phyloP scores from a whole-genome alignment of 92 coral and sea anemone genomes.

The Phenganax stokvisi region DNA sequence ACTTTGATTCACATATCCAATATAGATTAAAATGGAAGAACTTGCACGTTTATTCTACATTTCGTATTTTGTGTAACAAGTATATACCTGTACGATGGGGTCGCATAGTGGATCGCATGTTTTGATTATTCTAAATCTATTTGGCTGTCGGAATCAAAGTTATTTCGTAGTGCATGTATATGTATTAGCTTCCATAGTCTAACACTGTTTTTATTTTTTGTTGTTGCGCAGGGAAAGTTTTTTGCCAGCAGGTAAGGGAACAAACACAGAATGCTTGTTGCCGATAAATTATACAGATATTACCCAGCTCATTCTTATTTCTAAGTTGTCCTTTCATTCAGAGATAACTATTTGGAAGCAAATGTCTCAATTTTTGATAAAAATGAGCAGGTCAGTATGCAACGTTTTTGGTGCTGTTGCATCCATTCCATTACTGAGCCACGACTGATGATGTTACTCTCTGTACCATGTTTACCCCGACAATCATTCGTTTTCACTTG shows the following conservation, averaged over 20 bases:
- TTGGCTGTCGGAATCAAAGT: neutral
- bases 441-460: neutral
- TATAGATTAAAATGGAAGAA: no score
- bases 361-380: constrained; percentile 62
- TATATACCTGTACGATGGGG: no score
- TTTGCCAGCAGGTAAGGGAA: constrained; percentile 82
- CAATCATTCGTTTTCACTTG: no score
- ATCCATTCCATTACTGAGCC: neutral
- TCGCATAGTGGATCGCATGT: no score
- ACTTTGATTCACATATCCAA: no score
- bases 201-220: neutral
- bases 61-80: no score
- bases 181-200: neutral
- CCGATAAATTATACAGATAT: no score
- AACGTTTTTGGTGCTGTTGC: neutral
- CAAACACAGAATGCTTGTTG: no score
- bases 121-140: no score
- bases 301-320: no score
- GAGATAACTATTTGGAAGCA: constrained; percentile 95
- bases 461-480: no score
- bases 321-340: constrained; percentile 21
- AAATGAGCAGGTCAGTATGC: constrained; percentile 64
- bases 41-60: no score
- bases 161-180: neutral
- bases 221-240: constrained; percentile 60